phyloP scores from a whole-genome alignment of 1,140 invertebrate genomes.

The Heliconius nattereri region DNA sequence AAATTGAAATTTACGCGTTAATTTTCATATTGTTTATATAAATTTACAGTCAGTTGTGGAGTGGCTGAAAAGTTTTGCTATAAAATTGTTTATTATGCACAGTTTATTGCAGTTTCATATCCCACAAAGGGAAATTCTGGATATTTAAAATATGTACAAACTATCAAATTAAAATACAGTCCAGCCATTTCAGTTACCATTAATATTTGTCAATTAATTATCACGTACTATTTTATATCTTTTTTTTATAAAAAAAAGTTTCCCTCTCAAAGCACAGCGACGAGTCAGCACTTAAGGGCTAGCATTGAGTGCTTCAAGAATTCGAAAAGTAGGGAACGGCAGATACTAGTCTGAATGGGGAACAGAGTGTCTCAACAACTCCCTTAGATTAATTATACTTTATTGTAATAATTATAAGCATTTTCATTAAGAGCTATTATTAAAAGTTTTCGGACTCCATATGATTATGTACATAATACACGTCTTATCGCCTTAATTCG shows the following conservation, averaged over 20 bases:
- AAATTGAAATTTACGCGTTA: conserved; percentile 2
- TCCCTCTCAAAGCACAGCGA: no score
- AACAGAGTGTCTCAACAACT: no score
- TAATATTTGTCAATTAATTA: no score
- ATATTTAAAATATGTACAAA: neutral
- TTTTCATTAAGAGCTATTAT: neutral
- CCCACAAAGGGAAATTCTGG: neutral
- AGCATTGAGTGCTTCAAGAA: no score
- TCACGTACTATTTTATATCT: no score
- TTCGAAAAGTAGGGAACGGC: no score
- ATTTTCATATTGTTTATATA: conserved; percentile 2
- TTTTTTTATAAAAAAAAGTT: no score
- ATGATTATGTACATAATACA: neutral
- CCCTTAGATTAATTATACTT: no score
- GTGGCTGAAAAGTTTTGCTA: neutral
- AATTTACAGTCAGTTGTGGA: neutral
- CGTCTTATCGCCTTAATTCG: neutral
- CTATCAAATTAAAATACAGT: neutral
- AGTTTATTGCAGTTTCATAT: neutral
- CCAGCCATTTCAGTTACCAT: no score
- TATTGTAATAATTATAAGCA: no score
- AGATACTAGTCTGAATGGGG: no score
- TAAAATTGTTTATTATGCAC: neutral
- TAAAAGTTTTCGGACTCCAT: neutral
- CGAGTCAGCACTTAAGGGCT: no score